Conservation (phyloP, 1,140 invertebrate genomes). For the Linepithema humile region DNA sequence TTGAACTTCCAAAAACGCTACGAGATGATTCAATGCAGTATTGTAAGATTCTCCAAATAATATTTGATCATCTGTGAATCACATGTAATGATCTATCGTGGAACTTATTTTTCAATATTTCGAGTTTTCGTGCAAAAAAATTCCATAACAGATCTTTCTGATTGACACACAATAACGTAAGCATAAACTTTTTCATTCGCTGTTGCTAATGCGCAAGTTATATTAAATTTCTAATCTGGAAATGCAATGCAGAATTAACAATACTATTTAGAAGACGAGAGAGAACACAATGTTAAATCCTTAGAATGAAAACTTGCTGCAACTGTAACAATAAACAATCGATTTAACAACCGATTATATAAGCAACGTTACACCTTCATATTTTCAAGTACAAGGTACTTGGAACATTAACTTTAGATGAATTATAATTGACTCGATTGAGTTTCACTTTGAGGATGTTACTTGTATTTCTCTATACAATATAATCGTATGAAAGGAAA, state of each 20-base stretch:
- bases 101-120: not conserved
- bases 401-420: not conserved
- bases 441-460: not conserved
- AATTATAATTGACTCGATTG: conserved; percentile 9
- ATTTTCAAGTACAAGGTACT: not conserved
- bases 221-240: conserved; percentile 31
- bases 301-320: not conserved
- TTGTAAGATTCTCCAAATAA: conserved; percentile 35
- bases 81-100: not conserved
- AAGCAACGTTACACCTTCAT: conserved; percentile 10
- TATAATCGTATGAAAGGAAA: not conserved
- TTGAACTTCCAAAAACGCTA: conserved; percentile 29
- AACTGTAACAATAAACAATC: conserved; percentile 2
- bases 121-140: not conserved
- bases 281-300: conserved; percentile 36
- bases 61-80: not conserved
- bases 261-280: conserved; percentile 9
- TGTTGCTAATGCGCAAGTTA: not conserved
- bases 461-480: conserved; percentile 17
- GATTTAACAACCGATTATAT: conserved; percentile 17
- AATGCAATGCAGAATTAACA: conserved; percentile 38
- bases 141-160: conserved; percentile 11
- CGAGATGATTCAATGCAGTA: conserved; percentile 14
- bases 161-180: conserved; percentile 19
- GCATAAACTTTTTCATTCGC: not conserved